Percentiles rank a stretch among this genome's conserved stretches.
Evolutionary conservation across 37 sponge, comb jelly and placozoan species (phyloP).

Genomic region (Aplysina aerophoba): DNA sequence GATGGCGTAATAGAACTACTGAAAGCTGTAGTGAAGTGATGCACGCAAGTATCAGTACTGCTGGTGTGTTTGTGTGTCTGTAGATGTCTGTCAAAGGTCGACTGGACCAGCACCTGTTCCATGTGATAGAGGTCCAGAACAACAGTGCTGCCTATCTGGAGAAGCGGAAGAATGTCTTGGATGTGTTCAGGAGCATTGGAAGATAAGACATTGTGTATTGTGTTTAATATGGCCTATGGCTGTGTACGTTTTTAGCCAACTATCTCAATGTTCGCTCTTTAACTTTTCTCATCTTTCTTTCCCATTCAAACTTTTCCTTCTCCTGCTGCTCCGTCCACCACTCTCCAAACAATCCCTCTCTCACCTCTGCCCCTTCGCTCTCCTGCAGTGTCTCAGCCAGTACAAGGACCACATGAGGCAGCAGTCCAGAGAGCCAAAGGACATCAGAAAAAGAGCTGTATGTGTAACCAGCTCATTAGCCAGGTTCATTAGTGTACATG

Average conservation of each 20-base stretch:
- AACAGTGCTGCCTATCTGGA: conserved; percentile 51
- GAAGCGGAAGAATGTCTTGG: conserved; percentile 56
- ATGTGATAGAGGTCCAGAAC: conserved; percentile 65
- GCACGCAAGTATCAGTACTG: too few species aligned
- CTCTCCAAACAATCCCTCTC: too few species aligned
- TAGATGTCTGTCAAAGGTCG: not conserved
- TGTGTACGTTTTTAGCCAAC: too few species aligned
- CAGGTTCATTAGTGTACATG: not conserved
- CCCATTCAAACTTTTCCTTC: too few species aligned
- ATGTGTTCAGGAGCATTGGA: conserved; percentile 16
- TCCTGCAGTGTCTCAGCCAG: conserved; percentile 1
- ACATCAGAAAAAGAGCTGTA: not conserved
- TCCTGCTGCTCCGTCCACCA: too few species aligned
- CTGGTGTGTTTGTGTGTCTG: too few species aligned
- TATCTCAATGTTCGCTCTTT: too few species aligned
- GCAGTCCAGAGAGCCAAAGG: conserved; percentile 1
- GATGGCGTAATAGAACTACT: too few species aligned
- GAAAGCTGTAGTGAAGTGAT: too few species aligned
- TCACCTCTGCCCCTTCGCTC: too few species aligned
- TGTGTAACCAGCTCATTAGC: not conserved
- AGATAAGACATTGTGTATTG: not conserved
- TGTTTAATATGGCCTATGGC: too few species aligned
- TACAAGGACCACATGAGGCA: conserved; percentile 25
- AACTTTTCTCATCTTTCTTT: too few species aligned
- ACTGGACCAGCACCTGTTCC: conserved; percentile 66